Base-by-base conservation (phyloP, 1,140 invertebrate species). In the Sycophaga agraensis region DNA sequence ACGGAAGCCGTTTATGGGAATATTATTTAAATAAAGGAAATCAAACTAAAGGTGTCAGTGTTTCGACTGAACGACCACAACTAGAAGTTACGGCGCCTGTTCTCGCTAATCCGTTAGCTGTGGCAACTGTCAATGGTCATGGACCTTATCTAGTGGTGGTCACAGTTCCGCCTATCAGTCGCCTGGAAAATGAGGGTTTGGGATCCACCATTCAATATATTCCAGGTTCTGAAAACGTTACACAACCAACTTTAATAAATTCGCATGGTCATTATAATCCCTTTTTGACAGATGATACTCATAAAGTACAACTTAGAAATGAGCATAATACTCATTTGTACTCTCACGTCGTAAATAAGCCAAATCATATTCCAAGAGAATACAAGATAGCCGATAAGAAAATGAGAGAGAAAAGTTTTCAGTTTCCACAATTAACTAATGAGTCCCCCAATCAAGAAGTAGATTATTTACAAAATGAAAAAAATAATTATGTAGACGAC, bases 1-100 rank as follows among this genome's bases (percentile, higher is more conserved):
- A 68, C 37, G 64, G 65, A 24, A 60, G 73, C n/a, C 12, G 73
- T 5, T 66, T 75, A 16, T 75, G 73, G 73, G 46, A 74, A 21
- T 72, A 70, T 24, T 78, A 69, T 12, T 70, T 69, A 40, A 53
- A 68, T 12, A 63, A 51, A 34, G 59, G 67, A 55, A 68, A 58
- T 37, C 63, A 64, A 14, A 48, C 42, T 8, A 4, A 31, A 31
- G 11, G 11, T 31, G 28, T 31, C 5, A 4, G 4, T 31, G 5
- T 11, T 6, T 4, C 4, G 11, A 31, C 28, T 4, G 28, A 31
- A 31, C 4, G 11, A 6, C 5, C 28, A 4, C 4, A 31, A 6
- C 4, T 6, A 6, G 11, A 4, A 4, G 4, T 31, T 31, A 31
- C 28, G 5, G n/a, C n/a, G n/a, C 43, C 62, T 0, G 24, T 17